Evolutionary conservation across 2,113 vertebrate species (phyloP).

Genomic region (Polypterus bichir): DNA sequence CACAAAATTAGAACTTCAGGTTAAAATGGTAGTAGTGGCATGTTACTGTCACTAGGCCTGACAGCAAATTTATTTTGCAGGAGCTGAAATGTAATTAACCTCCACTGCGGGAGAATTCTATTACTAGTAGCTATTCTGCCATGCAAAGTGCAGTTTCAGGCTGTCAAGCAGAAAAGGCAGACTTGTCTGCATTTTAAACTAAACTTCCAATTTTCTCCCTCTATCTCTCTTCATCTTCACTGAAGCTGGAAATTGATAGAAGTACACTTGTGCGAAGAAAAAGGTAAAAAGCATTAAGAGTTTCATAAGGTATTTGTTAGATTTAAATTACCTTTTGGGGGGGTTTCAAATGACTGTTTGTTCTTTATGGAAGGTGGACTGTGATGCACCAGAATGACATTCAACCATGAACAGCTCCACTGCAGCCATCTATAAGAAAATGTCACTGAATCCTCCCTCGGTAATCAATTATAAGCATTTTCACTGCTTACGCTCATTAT

Average conservation of each 20-base stretch:
- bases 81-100: constrained; percentile 88
- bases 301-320: constrained; percentile 43
- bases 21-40: constrained; percentile 49
- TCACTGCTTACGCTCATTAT: constrained; percentile 40
- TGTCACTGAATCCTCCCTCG: constrained; percentile 32
- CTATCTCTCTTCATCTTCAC: constrained; percentile 61
- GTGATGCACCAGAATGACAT: constrained; percentile 25
- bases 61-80: constrained; percentile 65
- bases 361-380: constrained; percentile 27
- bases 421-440: constrained; percentile 25
- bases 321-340: constrained; percentile 36
- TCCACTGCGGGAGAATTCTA: constrained; percentile 83
- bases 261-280: constrained; percentile 44
- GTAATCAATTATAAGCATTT: constrained; percentile 38
- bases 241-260: constrained; percentile 77
- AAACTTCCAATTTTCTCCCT: constrained; percentile 53
- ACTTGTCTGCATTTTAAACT: constrained; percentile 87
- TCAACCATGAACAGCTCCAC: constrained; percentile 29
- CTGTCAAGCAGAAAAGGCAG: constrained; percentile 78
- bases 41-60: constrained; percentile 52
- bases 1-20: constrained; percentile 62
- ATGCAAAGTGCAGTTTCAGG: constrained; percentile 88
- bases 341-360: constrained; percentile 17
- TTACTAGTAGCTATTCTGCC: constrained; percentile 83
- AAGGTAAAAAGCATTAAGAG: constrained; percentile 37